These are phyloP conservation scores for Sitta carolinensis DNA, from an alignment of 2,797 vertebrate species.

Conservation along the genomic window DNA sequence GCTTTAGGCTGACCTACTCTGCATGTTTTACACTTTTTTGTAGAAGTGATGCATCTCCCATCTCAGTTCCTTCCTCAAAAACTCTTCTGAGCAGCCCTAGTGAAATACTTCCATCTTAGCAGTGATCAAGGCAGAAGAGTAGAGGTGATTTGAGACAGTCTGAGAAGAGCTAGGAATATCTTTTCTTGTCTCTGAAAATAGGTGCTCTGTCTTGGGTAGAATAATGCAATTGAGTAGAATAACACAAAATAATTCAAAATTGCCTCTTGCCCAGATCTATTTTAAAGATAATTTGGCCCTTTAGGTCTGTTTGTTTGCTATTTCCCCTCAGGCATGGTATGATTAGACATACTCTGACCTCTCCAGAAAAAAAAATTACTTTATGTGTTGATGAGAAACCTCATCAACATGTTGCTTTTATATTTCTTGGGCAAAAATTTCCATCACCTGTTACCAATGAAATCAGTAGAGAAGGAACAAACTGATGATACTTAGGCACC, in stretches of 20 bases:
- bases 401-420: background rate
- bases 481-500: background rate
- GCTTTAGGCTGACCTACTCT: background rate
- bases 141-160: background rate
- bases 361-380: background rate
- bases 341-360: background rate
- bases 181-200: background rate
- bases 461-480: background rate
- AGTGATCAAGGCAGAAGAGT: background rate
- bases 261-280: background rate
- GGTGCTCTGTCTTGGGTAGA: background rate
- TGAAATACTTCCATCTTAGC: background rate
- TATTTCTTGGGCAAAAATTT: background rate
- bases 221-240: background rate
- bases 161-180: background rate
- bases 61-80: background rate
- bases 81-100: background rate
- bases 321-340: background rate
- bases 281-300: background rate
- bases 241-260: background rate
- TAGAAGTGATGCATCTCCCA: background rate
- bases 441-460: background rate
- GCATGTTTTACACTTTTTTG: background rate
- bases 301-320: background rate
- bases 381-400: background rate